These are phyloP conservation scores for Aurelia coerulea DNA, from an alignment of 30 jellyfish, hydroid and myxozoan genomes.

Conservation along the genomic window DNA sequence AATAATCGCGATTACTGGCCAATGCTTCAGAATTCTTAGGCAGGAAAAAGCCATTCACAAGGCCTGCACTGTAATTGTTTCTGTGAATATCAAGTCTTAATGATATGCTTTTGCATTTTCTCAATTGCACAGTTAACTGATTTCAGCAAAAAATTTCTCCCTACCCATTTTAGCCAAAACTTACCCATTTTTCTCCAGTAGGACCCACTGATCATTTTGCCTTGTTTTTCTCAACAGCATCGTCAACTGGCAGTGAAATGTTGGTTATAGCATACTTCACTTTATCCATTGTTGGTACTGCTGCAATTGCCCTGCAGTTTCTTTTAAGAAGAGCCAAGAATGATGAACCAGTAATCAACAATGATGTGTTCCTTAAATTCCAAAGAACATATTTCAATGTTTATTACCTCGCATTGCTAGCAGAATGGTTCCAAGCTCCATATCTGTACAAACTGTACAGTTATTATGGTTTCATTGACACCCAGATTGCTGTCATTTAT, in stretches of 20 bases:
- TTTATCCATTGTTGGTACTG: constrained; percentile 23
- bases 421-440: constrained; percentile 99
- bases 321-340: constrained; percentile 23
- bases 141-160: too few species aligned
- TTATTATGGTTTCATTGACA: constrained; percentile 93
- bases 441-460: constrained; percentile 84
- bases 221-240: too few species aligned
- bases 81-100: too few species aligned
- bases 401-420: constrained; percentile 90
- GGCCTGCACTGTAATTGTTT: too few species aligned
- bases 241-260: constrained; percentile 31
- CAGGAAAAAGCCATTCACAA: too few species aligned
- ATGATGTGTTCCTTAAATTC: constrained; percentile 81
- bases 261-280: constrained; percentile 80
- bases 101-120: too few species aligned
- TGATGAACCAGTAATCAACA: constrained; percentile 72
- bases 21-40: too few species aligned
- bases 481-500: constrained; percentile 92
- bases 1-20: too few species aligned
- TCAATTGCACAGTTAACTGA: too few species aligned
- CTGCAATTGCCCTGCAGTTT: constrained; percentile 55
- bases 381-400: constrained; percentile 79
- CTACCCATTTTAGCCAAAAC: too few species aligned
- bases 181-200: too few species aligned
- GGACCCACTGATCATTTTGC: too few species aligned